phyloP scores from a whole-genome alignment of 2,113 vertebrate genomes.

The Eubucco bourcierii region DNA sequence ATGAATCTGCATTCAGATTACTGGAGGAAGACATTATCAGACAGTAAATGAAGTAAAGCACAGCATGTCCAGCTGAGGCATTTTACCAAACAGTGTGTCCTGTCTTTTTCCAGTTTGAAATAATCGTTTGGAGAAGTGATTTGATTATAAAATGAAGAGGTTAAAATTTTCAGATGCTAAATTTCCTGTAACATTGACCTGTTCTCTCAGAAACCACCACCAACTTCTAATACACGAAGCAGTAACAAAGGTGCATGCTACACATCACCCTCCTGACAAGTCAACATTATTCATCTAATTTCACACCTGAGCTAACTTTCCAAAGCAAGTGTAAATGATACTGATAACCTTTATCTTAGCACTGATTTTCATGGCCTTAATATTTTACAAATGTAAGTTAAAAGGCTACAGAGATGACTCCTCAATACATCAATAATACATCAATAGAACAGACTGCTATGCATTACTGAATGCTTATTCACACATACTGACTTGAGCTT shows the following conservation, averaged over 20 bases:
- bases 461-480: constrained; percentile 33
- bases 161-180: not conserved
- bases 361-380: not conserved
- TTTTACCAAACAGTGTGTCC: not conserved
- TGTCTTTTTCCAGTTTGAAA: constrained; percentile 7
- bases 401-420: not conserved
- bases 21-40: not conserved
- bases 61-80: not conserved
- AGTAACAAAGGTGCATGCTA: not conserved
- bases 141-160: not conserved
- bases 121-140: not conserved
- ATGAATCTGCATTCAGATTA: not conserved
- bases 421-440: not conserved
- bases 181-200: not conserved
- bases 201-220: constrained; percentile 5
- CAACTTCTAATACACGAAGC: not conserved
- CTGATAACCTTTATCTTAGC: not conserved
- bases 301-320: not conserved
- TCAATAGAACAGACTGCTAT: not conserved
- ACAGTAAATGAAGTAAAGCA: not conserved
- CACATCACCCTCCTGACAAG: not conserved
- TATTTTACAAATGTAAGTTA: not conserved
- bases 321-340: not conserved
- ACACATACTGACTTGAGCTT: not conserved
- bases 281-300: not conserved